Evolutionary conservation across 2,888 invertebrate genomes (phyloP).

Genomic region (Scrobipalpa atriplicella): DNA sequence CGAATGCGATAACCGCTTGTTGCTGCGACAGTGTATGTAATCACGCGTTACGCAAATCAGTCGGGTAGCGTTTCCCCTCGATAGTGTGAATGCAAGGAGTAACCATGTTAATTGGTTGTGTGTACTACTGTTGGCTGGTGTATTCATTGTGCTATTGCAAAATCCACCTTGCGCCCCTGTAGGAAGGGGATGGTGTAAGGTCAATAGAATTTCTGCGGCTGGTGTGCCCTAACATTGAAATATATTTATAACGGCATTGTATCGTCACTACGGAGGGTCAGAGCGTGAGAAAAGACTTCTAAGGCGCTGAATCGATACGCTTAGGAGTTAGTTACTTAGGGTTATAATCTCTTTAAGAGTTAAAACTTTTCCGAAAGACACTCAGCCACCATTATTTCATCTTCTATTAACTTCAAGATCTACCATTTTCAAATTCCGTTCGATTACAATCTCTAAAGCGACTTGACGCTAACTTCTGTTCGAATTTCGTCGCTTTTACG

Average conservation of each 20-base stretch:
- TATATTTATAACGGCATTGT: constrained; percentile 51
- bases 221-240: constrained; percentile 44
- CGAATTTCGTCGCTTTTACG: constrained; percentile 53
- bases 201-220: constrained; percentile 50
- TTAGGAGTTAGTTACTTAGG: background rate
- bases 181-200: constrained; percentile 53
- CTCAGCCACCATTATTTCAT: constrained; percentile 60
- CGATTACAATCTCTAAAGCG: constrained; percentile 30
- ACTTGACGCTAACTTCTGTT: constrained; percentile 49
- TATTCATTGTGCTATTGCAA: constrained; percentile 48
- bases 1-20: constrained; percentile 49
- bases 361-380: background rate
- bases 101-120: constrained; percentile 53
- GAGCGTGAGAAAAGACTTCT: constrained; percentile 54
- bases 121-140: constrained; percentile 41
- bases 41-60: constrained; percentile 47
- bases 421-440: constrained; percentile 42
- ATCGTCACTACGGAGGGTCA: constrained; percentile 40
- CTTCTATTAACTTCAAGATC: constrained; percentile 57
- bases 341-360: background rate
- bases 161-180: constrained; percentile 58
- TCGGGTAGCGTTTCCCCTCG: constrained; percentile 51
- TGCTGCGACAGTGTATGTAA: constrained; percentile 36
- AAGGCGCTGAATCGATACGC: constrained; percentile 44
- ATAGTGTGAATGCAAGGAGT: constrained; percentile 49